These are phyloP conservation scores for Anastrepha ludens DNA, from an alignment of 1,140 invertebrate species.

Conservation along the genomic window DNA sequence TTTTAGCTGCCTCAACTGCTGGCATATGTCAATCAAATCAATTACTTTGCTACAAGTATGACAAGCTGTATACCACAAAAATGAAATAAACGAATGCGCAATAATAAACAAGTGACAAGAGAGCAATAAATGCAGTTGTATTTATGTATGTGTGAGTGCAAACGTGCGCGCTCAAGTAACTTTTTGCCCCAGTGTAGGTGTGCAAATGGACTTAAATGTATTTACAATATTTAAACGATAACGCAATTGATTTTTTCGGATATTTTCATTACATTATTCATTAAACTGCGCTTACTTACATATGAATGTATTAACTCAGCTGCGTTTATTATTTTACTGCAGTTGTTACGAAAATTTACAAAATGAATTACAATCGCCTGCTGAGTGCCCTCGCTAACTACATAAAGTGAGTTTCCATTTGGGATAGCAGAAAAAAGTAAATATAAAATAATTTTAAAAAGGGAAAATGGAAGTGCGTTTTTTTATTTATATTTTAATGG, in stretches of 20 bases:
- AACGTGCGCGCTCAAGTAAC: not conserved
- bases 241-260: not conserved
- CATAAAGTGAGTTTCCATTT: too few relatives aligned
- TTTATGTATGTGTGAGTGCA: not conserved
- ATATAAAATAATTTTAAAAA: too few relatives aligned
- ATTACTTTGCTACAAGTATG: conserved; percentile 12
- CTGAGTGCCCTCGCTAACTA: too few relatives aligned
- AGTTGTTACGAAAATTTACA: too few relatives aligned
- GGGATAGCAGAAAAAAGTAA: too few relatives aligned
- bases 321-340: not conserved
- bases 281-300: not conserved
- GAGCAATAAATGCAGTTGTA: not conserved
- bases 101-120: conserved; percentile 6
- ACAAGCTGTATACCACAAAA: not conserved
- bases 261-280: not conserved
- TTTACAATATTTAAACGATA: not conserved
- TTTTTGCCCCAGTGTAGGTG: not conserved
- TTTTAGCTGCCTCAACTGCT: not conserved
- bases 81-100: not conserved
- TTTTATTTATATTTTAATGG: not conserved
- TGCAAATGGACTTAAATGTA: not conserved
- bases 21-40: conserved; percentile 41
- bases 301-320: not conserved
- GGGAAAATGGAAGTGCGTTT: too few relatives aligned
- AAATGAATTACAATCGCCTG: too few relatives aligned